These are phyloP conservation scores for Euwallacea fornicatus DNA, from an alignment of 1,140 invertebrate species.

Conservation along the genomic window DNA sequence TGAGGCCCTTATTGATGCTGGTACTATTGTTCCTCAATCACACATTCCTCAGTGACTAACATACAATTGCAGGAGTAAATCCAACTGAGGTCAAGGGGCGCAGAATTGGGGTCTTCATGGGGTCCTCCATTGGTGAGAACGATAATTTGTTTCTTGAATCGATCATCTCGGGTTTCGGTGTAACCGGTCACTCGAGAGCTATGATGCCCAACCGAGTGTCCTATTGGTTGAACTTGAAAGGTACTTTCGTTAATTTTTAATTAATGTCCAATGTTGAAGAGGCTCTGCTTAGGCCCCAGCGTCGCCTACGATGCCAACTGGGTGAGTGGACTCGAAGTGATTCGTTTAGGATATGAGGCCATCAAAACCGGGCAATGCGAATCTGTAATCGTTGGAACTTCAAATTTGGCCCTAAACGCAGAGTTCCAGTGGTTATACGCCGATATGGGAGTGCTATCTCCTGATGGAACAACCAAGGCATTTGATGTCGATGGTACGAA, in stretches of 20 bases:
- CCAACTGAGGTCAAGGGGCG: conserved; percentile 62
- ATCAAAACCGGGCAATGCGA: conserved; percentile 68
- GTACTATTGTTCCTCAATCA: conserved; percentile 37
- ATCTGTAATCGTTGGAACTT: conserved; percentile 69
- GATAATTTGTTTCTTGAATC: conserved; percentile 53
- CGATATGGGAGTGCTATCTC: conserved; percentile 63
- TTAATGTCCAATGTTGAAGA: not conserved
- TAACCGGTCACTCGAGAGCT: conserved; percentile 66
- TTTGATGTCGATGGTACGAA: conserved; percentile 67
- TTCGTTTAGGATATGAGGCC: conserved; percentile 64
- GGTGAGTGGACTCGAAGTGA: conserved; percentile 67
- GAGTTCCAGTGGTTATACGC: conserved; percentile 63
- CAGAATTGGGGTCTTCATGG: conserved; percentile 70
- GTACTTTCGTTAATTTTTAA: conserved; percentile 40
- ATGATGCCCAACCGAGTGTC: conserved; percentile 71
- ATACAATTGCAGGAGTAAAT: conserved; percentile 60
- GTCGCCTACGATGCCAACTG: conserved; percentile 73
- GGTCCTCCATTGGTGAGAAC: conserved; percentile 66
- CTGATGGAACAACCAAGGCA: conserved; percentile 68
- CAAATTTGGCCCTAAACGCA: conserved; percentile 65
- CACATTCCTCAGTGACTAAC: not conserved
- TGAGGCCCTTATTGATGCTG: conserved; percentile 56
- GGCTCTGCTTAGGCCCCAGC: conserved; percentile 63
- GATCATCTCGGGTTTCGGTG: conserved; percentile 59
- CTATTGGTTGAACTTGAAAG: conserved; percentile 66